Evolutionary conservation across 2,113 vertebrate genomes (phyloP).

Genomic region (Oophaga pumilio): DNA sequence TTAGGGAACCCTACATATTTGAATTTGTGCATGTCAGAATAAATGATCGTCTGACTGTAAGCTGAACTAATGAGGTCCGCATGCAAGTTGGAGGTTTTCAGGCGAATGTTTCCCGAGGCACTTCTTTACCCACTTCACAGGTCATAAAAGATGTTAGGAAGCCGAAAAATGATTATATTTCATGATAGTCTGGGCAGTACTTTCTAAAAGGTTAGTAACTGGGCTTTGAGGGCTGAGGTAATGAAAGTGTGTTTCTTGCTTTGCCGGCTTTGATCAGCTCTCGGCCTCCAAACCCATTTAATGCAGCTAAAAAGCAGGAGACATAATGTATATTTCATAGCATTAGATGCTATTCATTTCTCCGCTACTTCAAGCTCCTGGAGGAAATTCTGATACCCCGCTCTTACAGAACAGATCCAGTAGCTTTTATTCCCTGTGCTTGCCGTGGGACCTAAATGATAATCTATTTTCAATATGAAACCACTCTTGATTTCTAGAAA

Average conservation of each 20-base stretch:
- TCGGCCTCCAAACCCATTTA: conserved; percentile 56
- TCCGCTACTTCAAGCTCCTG: conserved; percentile 18
- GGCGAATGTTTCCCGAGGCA: conserved; percentile 52
- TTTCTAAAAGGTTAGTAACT: conserved; percentile 43
- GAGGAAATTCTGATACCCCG: conserved; percentile 15
- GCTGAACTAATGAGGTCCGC: conserved; percentile 59
- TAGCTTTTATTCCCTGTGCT: neutral
- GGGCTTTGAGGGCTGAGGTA: conserved; percentile 51
- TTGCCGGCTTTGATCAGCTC: conserved; percentile 44
- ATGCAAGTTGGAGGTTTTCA: conserved; percentile 52
- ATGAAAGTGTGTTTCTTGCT: conserved; percentile 49
- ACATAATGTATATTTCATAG: conserved; percentile 46
- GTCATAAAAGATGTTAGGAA: conserved; percentile 56
- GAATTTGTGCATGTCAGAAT: conserved; percentile 67
- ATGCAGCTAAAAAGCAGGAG: conserved; percentile 30
- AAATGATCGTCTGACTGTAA: conserved; percentile 60
- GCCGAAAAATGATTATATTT: conserved; percentile 51
- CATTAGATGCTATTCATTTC: conserved; percentile 15
- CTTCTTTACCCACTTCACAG: conserved; percentile 28
- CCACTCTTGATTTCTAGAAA: conserved; percentile 28
- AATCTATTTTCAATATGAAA: conserved; percentile 48
- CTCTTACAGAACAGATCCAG: conserved; percentile 24
- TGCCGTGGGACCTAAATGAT: conserved; percentile 19
- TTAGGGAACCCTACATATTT: conserved; percentile 62
- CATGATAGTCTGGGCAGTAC: conserved; percentile 55